Evolutionary conservation across 2,888 invertebrate genomes (phyloP), one percentile per base, ranked within the genome.

Genomic region (Tipula confusa): DNA sequence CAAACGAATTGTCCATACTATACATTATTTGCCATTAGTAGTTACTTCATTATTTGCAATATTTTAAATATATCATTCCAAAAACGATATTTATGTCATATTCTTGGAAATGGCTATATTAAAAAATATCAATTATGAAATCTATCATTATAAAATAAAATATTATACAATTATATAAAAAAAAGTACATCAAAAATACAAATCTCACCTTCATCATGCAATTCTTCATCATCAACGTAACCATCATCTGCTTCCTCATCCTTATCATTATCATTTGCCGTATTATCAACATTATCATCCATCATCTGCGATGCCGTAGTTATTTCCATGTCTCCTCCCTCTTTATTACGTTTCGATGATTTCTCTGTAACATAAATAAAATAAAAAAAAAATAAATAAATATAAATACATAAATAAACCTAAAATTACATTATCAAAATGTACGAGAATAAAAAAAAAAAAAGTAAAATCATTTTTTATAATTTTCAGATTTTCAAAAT

Each of bases 261-360:
- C 64, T 64, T 64, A 64, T 64, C 24, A 64, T 64, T 64, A 64
- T 64, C 24, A 24, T 64, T 64, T 24, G 64, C 64, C 64, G 18
- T 64, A 64, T 64, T 64, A 64, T 64, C 64, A 64, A 64, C 64
- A 64, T 64, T 64, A 64, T 64, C 64, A 64, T 64, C 64, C 64
- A 64, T 64, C 64, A 64, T 64, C 7, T 64, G 24, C 64, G 64
- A 24, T 64, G 64, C 24, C 24, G 64, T 64, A 64, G 64, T 24
- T 64, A 24, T 64, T 24, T 64, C 64, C 64, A 64, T 64, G 9
- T 64, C 64, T 64, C 24, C 64, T 64, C 64, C 64, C 64, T 64
- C 64, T 24, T 64, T 64, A 64, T 64, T 24, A 18, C 64, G 64
- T 64, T 64, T 64, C 7, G 24, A 64, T 7, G 64, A 64, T 64